Evolutionary conservation across 2,797 vertebrate species (phyloP), one percentile per base, ranked within the genome.

Genomic region (Sebastes dallii): DNA sequence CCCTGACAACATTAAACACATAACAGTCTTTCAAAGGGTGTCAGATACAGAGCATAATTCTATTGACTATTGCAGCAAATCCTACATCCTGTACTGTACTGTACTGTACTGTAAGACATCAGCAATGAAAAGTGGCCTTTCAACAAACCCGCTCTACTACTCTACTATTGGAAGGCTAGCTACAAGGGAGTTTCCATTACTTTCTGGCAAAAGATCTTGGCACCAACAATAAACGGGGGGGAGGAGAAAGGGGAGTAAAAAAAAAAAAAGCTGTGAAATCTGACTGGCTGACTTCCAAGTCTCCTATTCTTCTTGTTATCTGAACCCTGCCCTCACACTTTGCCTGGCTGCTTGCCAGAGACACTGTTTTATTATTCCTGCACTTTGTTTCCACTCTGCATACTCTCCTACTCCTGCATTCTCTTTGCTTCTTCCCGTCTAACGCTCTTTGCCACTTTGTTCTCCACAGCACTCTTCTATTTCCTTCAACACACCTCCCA

Each of bases 241-340:
- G 65, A 70, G 77, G 39, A 42, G 5, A 42, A 42, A 42, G 39
- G 66, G 73, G 32, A 64, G 79, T 36, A 30, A 78, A 64, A 80
- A 81, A 80, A 55, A 71, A 46, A 64, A 81, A 86, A 86, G 27
- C 76, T 88, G 81, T 91, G 88, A 94, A 93, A 95, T 93, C 84
- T 90, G 73, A 64, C 93, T 95, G 95, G 95, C 94, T 88, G 81
- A 81, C 72, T 79, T 95, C 94, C 95, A 94, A 94, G 87, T 80
- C 86, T 89, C 86, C 88, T 90, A 88, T 93, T 95, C 89, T 91
- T 94, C 87, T 90, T 92, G 93, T 93, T 89, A 93, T 93, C 90
- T 92, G 88, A 91, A 92, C 92, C 91, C 84, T 94, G 90, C 83
- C 92, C 89, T 91, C 89, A 93, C 88, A 92, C 92, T 92, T 83